Evolutionary conservation across 2,113 vertebrate species (phyloP).

Genomic region (Plecturocebus donacophilus): DNA sequence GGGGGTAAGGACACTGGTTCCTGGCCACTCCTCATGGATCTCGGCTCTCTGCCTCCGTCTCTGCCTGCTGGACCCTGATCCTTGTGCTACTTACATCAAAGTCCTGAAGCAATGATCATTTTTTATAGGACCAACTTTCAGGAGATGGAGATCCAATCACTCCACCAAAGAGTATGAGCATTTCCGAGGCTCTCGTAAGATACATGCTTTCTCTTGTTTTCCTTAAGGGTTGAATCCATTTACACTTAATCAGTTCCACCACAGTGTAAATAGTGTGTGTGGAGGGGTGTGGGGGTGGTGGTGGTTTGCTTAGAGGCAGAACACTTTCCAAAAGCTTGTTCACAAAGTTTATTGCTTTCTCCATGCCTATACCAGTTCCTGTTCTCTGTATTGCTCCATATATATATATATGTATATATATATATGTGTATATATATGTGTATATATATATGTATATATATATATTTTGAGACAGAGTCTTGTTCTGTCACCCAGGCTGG

Average conservation of each 20-base stretch:
- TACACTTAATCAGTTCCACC: background rate
- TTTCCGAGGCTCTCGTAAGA: constrained; percentile 1
- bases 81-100: background rate
- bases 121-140: background rate
- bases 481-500: no score
- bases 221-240: background rate
- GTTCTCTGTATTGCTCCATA: background rate
- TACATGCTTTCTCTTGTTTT: background rate
- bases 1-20: background rate
- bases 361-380: background rate
- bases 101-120: background rate
- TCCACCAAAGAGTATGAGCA: background rate
- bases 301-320: background rate
- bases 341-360: background rate
- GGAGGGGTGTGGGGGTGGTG: background rate
- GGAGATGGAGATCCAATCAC: background rate
- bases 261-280: background rate
- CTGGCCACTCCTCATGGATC: background rate
- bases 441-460: no score
- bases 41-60: background rate
- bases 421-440: no score
- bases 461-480: no score
- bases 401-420: no score
- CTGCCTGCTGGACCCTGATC: background rate
- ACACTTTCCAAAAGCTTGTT: constrained; percentile 4